Conservation (phyloP, 2,113 vertebrate genomes). For the Corydoras maculifer region DNA sequence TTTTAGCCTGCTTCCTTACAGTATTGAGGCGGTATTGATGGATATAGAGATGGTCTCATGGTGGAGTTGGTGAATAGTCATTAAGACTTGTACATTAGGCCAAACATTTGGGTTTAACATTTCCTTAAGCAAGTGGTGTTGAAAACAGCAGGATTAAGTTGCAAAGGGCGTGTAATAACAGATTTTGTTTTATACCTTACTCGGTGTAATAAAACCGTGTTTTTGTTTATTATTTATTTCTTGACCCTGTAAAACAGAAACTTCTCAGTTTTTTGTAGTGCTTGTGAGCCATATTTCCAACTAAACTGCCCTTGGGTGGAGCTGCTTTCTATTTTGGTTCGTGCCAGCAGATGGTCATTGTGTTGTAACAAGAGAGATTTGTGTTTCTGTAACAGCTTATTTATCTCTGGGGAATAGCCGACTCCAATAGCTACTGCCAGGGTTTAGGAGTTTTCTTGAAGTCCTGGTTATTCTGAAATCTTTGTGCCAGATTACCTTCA, state of each 20-base stretch:
- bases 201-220: not conserved
- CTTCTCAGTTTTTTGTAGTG: slow-evolving; percentile 1
- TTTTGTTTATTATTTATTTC: slow-evolving; percentile 1
- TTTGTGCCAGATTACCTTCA: slow-evolving; percentile 20
- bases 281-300: slow-evolving; percentile 1
- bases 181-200: not conserved
- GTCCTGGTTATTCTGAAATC: not conserved
- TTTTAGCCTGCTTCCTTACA: not conserved
- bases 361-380: slow-evolving; percentile 20
- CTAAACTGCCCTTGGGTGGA: slow-evolving; percentile 12
- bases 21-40: not conserved
- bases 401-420: slow-evolving; percentile 17
- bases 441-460: slow-evolving; percentile 13
- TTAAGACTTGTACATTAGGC: no score
- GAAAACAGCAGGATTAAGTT: no score
- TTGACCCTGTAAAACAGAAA: slow-evolving; percentile 11
- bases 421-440: slow-evolving; percentile 19
- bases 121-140: no score
- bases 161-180: no score
- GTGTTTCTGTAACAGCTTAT: slow-evolving; percentile 34
- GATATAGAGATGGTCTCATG: not conserved
- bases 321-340: slow-evolving; percentile 34
- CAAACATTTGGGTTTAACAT: no score
- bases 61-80: no score
- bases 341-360: slow-evolving; percentile 31